Conservation (phyloP, 1,140 invertebrate species). For the Drosophila santomea region DNA sequence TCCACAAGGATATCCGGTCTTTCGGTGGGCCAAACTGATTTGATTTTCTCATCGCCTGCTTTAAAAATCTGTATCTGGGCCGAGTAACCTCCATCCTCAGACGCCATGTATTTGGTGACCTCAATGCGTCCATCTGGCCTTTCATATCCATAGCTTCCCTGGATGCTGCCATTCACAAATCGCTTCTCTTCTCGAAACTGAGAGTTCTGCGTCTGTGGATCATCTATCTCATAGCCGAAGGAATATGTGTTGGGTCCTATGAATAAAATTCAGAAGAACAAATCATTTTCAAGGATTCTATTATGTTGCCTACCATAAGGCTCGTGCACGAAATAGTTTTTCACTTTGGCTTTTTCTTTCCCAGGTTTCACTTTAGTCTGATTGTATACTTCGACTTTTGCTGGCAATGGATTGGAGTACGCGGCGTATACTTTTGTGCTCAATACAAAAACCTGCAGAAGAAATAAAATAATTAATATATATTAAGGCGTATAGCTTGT, state of each 20-base stretch:
- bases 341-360: constrained; percentile 36
- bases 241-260: constrained; percentile 88
- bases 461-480: constrained; percentile 3
- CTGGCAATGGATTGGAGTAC: constrained; percentile 28
- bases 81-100: constrained; percentile 86
- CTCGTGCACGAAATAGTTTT: constrained; percentile 71
- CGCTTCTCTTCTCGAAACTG: constrained; percentile 89
- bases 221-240: constrained; percentile 89
- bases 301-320: constrained; percentile 67
- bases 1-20: constrained; percentile 51
- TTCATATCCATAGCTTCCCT: constrained; percentile 89
- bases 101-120: constrained; percentile 87
- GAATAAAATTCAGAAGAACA: background rate
- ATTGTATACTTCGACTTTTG: constrained; percentile 40
- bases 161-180: constrained; percentile 88
- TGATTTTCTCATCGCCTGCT: constrained; percentile 36
- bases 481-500: constrained; percentile 1
- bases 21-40: constrained; percentile 63
- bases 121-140: constrained; percentile 87
- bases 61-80: constrained; percentile 61
- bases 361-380: constrained; percentile 30
- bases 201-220: constrained; percentile 87
- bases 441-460: constrained; percentile 39
- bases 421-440: constrained; percentile 72
- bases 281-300: background rate